These are phyloP conservation scores for Myotis vivesi DNA, from an alignment of 2,797 vertebrate species.

Conservation along the genomic window DNA sequence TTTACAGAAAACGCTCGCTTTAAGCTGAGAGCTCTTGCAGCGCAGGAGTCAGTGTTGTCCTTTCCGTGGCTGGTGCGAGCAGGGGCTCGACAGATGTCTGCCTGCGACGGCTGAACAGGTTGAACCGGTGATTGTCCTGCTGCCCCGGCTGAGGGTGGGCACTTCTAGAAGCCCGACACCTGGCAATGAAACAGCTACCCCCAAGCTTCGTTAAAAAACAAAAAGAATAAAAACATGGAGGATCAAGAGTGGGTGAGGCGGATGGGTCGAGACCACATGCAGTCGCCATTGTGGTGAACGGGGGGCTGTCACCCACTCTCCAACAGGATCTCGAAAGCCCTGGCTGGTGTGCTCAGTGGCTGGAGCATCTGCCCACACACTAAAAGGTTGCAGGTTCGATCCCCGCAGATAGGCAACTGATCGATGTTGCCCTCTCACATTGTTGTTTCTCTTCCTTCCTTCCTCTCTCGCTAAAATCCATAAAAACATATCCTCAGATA, in stretches of 20 bases:
- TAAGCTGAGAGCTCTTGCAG: background rate
- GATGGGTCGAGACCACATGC: background rate
- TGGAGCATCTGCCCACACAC: no score
- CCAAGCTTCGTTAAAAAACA: background rate
- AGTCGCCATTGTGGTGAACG: fast-evolving
- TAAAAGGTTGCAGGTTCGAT: no score
- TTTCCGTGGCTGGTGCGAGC: background rate
- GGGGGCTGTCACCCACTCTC: background rate
- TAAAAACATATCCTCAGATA: no score
- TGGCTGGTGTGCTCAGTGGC: no score
- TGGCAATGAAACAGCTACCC: background rate
- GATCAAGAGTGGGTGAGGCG: background rate
- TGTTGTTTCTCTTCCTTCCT: no score
- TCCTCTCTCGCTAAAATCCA: no score
- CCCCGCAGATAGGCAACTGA: no score
- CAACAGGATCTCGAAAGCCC: background rate
- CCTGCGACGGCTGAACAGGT: background rate
- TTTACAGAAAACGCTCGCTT: background rate
- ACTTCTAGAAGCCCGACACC: background rate
- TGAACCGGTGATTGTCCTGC: background rate
- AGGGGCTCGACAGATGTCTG: background rate
- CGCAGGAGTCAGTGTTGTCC: no score
- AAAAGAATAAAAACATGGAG: background rate
- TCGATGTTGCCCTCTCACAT: no score
- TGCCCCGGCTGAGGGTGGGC: background rate